A percentile compares a stretch with the other conserved stretches of the same genome.
phyloP scores from a whole-genome alignment of 2,113 vertebrate genomes.

The Oryzias javanicus region DNA sequence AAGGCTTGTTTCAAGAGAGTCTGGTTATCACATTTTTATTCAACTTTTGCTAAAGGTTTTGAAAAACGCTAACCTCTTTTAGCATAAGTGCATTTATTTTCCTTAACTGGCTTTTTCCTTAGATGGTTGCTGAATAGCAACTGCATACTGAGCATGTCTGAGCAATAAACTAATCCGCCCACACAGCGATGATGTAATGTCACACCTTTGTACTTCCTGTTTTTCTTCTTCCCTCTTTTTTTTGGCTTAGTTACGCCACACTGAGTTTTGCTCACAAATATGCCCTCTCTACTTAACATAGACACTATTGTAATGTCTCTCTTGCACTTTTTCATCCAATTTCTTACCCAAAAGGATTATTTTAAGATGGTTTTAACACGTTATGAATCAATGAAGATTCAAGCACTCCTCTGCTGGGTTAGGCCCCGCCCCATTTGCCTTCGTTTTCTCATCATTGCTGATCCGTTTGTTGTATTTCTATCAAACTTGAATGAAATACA shows the following conservation, averaged over 20 bases:
- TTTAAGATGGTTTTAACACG: too few relatives aligned
- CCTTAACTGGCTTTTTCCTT: conserved; percentile 8
- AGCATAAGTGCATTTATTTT: conserved; percentile 2
- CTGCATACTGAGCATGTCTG: conserved; percentile 38
- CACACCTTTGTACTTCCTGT: conserved; percentile 41
- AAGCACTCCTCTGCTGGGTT: too few relatives aligned
- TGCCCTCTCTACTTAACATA: conserved; percentile 4
- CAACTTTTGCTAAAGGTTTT: conserved; percentile 1
- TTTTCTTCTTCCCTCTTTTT: conserved; percentile 1
- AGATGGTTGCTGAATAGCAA: conserved; percentile 5
- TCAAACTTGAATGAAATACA: conserved; percentile 51
- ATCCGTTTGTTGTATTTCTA: conserved; percentile 58
- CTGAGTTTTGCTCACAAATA: neutral
- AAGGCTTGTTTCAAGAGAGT: conserved; percentile 18
- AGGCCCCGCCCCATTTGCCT: too few relatives aligned
- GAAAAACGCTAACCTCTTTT: conserved; percentile 16
- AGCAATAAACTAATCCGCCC: conserved; percentile 23
- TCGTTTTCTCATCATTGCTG: too few relatives aligned
- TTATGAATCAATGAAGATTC: too few relatives aligned
- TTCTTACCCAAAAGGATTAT: neutral
- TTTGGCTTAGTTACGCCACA: neutral
- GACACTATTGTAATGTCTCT: neutral
- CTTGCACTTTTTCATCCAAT: neutral
- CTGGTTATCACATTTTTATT: conserved; percentile 26
- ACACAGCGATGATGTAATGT: conserved; percentile 7